These are phyloP conservation scores for Pelvicachromis taeniatus DNA, from an alignment of 2,113 vertebrate genomes.

Conservation along the genomic window DNA sequence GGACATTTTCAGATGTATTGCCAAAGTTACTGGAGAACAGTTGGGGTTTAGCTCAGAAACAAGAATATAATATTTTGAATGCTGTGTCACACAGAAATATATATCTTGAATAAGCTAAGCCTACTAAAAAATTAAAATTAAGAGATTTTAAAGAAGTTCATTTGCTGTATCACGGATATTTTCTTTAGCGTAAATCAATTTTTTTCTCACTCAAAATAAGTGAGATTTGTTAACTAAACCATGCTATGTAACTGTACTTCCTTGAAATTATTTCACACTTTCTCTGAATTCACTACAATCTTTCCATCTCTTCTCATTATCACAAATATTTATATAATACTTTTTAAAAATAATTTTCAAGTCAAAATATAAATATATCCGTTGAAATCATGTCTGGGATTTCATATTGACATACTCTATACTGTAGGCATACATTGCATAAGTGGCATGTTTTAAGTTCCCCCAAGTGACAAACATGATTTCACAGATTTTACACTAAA, in stretches of 20 bases:
- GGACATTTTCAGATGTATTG: conserved; percentile 10
- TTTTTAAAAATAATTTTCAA: too few relatives aligned
- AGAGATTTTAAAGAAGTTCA: not conserved
- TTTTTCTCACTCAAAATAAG: not conserved
- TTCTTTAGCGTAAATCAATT: not conserved
- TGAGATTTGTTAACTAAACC: not conserved
- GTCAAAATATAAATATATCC: not conserved
- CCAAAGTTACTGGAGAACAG: conserved; percentile 17
- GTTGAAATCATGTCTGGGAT: not conserved
- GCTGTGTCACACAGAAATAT: not conserved
- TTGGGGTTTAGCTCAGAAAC: not conserved
- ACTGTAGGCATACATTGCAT: not conserved
- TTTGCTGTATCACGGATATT: not conserved
- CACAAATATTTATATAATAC: not conserved
- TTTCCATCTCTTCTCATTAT: not conserved
- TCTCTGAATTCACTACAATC: too few relatives aligned
- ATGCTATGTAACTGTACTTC: not conserved
- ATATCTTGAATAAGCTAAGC: not conserved
- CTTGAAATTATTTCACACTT: too few relatives aligned
- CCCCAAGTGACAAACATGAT: not conserved
- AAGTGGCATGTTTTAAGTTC: not conserved
- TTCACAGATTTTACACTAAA: not conserved
- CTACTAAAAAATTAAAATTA: not conserved
- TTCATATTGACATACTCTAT: not conserved
- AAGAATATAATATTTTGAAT: not conserved